Evolutionary conservation across 2,113 vertebrate genomes (phyloP).

Genomic region (Thunnus thynnus): DNA sequence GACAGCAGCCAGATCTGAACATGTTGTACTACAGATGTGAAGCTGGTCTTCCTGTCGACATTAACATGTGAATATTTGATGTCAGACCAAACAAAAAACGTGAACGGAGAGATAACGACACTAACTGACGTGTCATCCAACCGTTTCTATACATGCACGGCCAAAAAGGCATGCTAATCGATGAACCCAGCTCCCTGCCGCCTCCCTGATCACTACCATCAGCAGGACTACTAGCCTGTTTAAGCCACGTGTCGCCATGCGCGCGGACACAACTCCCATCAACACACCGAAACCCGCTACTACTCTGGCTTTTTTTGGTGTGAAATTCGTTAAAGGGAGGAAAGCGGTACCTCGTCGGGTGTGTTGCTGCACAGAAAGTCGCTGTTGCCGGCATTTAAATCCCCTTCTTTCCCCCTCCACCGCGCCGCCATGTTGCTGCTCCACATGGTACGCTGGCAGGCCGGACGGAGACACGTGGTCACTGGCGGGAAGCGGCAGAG

Average conservation of each 20-base stretch:
- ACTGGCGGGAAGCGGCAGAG: not conserved
- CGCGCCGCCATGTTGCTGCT: conserved; percentile 85
- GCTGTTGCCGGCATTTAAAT: conserved; percentile 72
- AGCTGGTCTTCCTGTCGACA: not conserved
- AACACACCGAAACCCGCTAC: not conserved
- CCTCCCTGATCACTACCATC: conserved; percentile 21
- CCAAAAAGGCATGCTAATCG: not conserved
- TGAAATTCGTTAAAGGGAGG: not conserved
- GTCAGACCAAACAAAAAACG: not conserved
- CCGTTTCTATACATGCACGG: not conserved
- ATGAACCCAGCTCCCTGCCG: not conserved
- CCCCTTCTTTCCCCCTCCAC: conserved; percentile 67
- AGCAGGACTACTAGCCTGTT: conserved; percentile 23
- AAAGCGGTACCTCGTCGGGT: conserved; percentile 63
- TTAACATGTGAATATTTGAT: not conserved
- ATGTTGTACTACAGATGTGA: conserved; percentile 19
- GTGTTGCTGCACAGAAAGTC: conserved; percentile 40
- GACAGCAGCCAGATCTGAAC: conserved; percentile 19
- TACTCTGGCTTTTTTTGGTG: fast-evolving
- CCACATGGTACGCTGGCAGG: conserved; percentile 75
- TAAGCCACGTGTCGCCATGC: conserved; percentile 73
- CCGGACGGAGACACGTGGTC: conserved; percentile 75
- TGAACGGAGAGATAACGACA: too few relatives aligned
- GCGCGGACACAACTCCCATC: not conserved
- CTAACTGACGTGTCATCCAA: fast-evolving